phyloP scores from a whole-genome alignment of 2,797 vertebrate species.

The Cossypha niveicapilla region DNA sequence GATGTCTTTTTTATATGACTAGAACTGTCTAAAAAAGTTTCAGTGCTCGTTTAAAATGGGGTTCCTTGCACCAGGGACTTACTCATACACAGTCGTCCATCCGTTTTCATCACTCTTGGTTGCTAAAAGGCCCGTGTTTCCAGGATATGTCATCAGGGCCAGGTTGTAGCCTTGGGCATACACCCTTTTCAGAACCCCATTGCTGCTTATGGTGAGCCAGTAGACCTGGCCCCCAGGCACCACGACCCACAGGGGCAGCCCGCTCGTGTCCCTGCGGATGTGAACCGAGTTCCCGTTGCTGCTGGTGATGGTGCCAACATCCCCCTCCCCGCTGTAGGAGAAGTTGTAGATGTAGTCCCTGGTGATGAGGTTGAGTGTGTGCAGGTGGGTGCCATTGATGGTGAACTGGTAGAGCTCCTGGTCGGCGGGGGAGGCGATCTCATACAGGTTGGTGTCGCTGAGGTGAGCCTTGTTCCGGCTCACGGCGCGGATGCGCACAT shows the following conservation, averaged over 20 bases:
- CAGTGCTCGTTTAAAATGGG: not conserved
- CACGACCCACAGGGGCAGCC: slow-evolving; percentile 91
- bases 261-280: slow-evolving; percentile 87
- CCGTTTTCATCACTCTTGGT: slow-evolving; percentile 95
- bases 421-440: slow-evolving; percentile 90
- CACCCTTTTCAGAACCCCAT: slow-evolving; percentile 90
- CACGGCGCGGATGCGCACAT: slow-evolving; percentile 89
- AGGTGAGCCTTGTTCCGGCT: slow-evolving; percentile 87
- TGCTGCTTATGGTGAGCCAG: slow-evolving; percentile 94
- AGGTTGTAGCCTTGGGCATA: slow-evolving; percentile 94
- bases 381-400: slow-evolving; percentile 89
- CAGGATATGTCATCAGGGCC: slow-evolving; percentile 92
- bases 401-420: slow-evolving; percentile 95
- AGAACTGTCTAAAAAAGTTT: not conserved
- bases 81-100: slow-evolving; percentile 98
- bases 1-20: not conserved
- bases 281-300: slow-evolving; percentile 85
- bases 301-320: slow-evolving; percentile 80
- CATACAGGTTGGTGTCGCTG: slow-evolving; percentile 80
- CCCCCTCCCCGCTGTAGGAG: slow-evolving; percentile 85
- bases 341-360: slow-evolving; percentile 93
- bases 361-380: slow-evolving; percentile 92
- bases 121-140: slow-evolving; percentile 90
- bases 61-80: slow-evolving; percentile 63
- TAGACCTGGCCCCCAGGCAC: slow-evolving; percentile 91